Evolutionary conservation across 2,113 vertebrate species (phyloP), one percentile per base, ranked within the genome.

Genomic region (Reinhardtius hippoglossoides): DNA sequence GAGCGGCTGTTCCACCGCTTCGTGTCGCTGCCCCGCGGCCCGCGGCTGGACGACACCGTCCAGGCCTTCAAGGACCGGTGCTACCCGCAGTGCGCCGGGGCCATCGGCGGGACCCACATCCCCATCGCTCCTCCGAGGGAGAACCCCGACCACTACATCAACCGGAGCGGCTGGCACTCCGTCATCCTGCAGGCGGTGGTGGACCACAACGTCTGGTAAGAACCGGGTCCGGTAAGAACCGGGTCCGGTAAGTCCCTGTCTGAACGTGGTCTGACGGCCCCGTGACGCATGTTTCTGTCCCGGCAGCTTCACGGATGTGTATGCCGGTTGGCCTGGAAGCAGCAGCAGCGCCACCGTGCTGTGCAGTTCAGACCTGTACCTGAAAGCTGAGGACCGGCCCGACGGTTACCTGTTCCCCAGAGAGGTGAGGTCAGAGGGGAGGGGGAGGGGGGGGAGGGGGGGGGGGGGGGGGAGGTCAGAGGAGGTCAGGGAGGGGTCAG

Each of bases 161-260:
- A 90, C 70, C 5, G 4, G 16, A 57, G 72, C 7, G 86, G 82
- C 20, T 88, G 89, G 87, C 80, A 88, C 75, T 88, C 84, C 0
- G 67, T 90, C 9, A 56, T 88, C 12, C 80, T 90, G 65, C 89
- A 90, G 71, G 84, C 75, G 2, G 87, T 88, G 62, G 87, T 90
- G 23, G 84, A 88, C 71, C 89, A 88, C 72, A 46, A 59, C 18
- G 14, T 48, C 7, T 42, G 86, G 86, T 88, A 37, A 66, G 68
- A 14, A 13, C 26, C 57, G 56, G 1, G n/a, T 7, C 42, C 23
- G 35, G 35, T 37, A 9, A 37, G 7, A 37, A 5, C 27, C 27
- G 27, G 10, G 9, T 40, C 37, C 37, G 37, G 37, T 37, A 37
- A 37, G 37, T 58, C 23, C 16, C 56, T 14, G 21, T 1, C 13